phyloP scores from a whole-genome alignment of 53 echinoderm and acorn worm species.

The Henricia sp. region DNA sequence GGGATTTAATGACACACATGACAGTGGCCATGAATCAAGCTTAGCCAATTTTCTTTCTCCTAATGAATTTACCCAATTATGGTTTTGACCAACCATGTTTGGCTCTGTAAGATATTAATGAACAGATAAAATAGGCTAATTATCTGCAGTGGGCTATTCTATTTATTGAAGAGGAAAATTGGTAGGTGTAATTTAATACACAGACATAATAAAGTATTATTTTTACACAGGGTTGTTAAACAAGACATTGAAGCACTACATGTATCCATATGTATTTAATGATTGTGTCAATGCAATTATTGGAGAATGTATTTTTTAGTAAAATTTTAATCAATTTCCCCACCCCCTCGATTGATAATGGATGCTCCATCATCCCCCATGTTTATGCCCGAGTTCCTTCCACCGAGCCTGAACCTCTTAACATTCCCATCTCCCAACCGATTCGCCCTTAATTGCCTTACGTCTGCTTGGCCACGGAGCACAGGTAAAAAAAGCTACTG shows the following conservation, averaged over 20 bases:
- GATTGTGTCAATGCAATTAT: background rate
- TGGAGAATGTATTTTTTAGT: no score
- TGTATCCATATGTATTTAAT: background rate
- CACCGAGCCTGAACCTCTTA: conserved; percentile 32
- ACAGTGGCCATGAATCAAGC: background rate
- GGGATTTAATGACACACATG: background rate
- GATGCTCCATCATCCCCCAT: conserved; percentile 13
- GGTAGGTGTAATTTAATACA: background rate
- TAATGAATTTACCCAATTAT: conserved; percentile 58
- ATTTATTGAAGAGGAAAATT: background rate
- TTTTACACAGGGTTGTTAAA: no score
- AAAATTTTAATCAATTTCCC: no score
- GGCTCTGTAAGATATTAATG: conserved; percentile 40
- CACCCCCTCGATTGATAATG: conserved; percentile 3
- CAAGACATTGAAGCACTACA: no score
- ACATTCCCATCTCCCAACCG: conserved; percentile 54
- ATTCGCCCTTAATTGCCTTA: conserved; percentile 51
- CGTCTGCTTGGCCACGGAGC: background rate
- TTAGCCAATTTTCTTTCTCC: conserved; percentile 16
- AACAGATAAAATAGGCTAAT: conserved; percentile 48
- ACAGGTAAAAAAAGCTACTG: background rate
- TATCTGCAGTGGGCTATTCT: conserved; percentile 8
- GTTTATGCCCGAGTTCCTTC: conserved; percentile 38
- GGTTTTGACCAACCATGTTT: background rate
- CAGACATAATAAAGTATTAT: no score